Evolutionary conservation across 2,113 vertebrate species (phyloP).

Genomic region (Okapia johnstoni): DNA sequence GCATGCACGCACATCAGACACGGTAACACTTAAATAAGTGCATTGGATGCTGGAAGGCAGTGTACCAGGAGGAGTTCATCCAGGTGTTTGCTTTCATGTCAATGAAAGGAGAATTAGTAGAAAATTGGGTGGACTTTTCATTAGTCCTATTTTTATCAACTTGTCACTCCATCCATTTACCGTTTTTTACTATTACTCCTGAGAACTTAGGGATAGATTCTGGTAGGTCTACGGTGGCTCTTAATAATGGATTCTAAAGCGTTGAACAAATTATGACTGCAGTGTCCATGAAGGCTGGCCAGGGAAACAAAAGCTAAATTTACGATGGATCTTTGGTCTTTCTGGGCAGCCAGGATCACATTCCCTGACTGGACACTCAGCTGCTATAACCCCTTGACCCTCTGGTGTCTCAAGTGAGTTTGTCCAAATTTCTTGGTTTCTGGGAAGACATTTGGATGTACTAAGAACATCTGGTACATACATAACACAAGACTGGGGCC

Average conservation of each 20-base stretch:
- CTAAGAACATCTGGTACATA: background rate
- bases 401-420: background rate
- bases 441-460: background rate
- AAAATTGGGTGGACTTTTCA: background rate
- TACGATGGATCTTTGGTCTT: background rate
- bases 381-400: background rate
- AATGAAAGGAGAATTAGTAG: background rate
- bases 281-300: background rate
- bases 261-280: background rate
- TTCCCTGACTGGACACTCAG: background rate
- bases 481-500: background rate
- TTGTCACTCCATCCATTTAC: background rate
- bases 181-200: background rate
- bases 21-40: background rate
- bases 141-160: background rate
- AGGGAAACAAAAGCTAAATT: background rate
- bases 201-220: background rate
- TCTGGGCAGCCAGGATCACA: background rate
- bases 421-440: background rate
- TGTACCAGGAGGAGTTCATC: background rate
- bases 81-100: background rate
- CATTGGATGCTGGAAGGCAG: accelerated
- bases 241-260: background rate
- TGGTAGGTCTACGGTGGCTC: background rate
- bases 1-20: too few species aligned